phyloP scores from a whole-genome alignment of 2,888 invertebrate species.

The Hemicrepidius hirtus region DNA sequence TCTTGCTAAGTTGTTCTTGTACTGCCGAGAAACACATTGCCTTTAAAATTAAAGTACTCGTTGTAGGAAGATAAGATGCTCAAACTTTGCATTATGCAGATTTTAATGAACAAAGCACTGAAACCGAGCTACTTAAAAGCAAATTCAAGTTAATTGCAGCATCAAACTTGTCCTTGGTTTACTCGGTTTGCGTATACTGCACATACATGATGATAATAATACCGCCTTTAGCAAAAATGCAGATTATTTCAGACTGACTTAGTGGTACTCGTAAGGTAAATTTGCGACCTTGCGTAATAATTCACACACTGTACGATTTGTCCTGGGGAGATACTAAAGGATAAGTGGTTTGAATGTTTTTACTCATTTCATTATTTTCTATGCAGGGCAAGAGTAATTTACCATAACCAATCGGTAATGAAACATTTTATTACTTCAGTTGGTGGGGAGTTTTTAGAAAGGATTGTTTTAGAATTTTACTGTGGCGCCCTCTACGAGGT shows the following conservation, averaged over 20 bases:
- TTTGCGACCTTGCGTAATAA: conserved; percentile 43
- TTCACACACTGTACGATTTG: conserved; percentile 24
- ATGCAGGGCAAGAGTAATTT: conserved; percentile 17
- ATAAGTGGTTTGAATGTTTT: conserved; percentile 40
- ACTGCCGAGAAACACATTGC: too few relatives aligned
- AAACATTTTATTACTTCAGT: background rate
- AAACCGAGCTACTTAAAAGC: conserved; percentile 39
- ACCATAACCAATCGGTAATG: conserved; percentile 30
- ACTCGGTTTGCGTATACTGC: conserved; percentile 2
- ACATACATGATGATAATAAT: conserved; percentile 33
- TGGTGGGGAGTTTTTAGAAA: too few relatives aligned
- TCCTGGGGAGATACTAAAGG: conserved; percentile 31
- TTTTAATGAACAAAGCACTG: conserved; percentile 24
- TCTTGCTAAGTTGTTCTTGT: too few relatives aligned
- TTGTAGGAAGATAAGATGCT: conserved; percentile 6
- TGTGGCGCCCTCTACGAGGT: too few relatives aligned
- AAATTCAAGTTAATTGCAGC: conserved; percentile 42
- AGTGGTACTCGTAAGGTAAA: conserved; percentile 44
- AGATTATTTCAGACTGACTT: conserved; percentile 32
- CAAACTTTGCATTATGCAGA: conserved; percentile 35
- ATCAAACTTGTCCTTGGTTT: conserved; percentile 38
- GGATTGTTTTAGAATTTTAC: too few relatives aligned
- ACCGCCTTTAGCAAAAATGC: conserved; percentile 35
- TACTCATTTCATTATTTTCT: conserved; percentile 36
- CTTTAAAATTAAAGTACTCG: background rate